Evolutionary conservation across 2,113 vertebrate genomes (phyloP).

Genomic region (Myxocyprinus asiaticus): DNA sequence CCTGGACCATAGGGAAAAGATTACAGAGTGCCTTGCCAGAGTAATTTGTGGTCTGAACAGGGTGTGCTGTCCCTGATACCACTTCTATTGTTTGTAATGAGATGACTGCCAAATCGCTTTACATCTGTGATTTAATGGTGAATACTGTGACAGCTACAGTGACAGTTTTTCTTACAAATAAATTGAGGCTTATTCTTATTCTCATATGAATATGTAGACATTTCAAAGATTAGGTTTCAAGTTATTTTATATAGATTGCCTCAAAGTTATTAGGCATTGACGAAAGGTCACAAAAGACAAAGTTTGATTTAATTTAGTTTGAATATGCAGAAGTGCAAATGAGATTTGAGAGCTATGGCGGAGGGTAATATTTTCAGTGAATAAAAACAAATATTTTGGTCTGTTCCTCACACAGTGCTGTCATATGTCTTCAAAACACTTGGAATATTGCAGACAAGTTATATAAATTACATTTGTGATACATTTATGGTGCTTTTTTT

Average conservation of each 20-base stretch:
- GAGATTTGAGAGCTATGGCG: too few relatives aligned
- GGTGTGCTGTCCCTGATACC: background rate
- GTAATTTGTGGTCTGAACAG: slow-evolving; percentile 38
- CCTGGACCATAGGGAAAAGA: slow-evolving; percentile 9
- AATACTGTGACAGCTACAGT: background rate
- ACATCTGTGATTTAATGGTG: background rate
- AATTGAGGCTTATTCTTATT: background rate
- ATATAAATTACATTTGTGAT: too few relatives aligned
- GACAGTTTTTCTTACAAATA: background rate
- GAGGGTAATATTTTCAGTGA: too few relatives aligned
- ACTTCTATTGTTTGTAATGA: slow-evolving; percentile 28
- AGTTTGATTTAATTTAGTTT: too few relatives aligned
- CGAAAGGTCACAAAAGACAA: too few relatives aligned
- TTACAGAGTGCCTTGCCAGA: background rate
- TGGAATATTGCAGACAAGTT: too few relatives aligned
- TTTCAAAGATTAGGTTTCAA: background rate
- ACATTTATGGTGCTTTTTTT: too few relatives aligned
- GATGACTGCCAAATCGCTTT: slow-evolving; percentile 22
- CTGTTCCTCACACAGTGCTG: too few relatives aligned
- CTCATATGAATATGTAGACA: background rate
- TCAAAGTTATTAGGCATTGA: background rate
- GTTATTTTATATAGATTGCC: background rate
- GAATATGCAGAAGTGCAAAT: too few relatives aligned
- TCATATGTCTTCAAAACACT: too few relatives aligned
- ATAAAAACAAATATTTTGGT: too few relatives aligned